Evolutionary conservation across 2,888 invertebrate species (phyloP), one percentile per base, ranked within the genome.

Genomic region (Mesorhabditis spiculigera): DNA sequence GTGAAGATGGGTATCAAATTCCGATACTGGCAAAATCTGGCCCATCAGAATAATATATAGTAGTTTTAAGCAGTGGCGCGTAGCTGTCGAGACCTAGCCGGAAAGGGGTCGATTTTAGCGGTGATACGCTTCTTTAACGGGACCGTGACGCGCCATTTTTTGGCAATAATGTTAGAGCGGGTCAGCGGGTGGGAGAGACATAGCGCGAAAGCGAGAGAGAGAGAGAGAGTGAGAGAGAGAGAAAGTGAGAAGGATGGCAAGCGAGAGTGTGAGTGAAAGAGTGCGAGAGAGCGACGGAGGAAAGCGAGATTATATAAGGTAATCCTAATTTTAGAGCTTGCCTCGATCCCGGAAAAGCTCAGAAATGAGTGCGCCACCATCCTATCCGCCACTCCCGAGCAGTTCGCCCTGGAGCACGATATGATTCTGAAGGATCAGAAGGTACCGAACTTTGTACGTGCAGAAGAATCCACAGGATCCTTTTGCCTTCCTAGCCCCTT

Each of bases 321-420:
- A 1, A 28, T 28, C 28, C 28, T 28, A 1, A 28, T 28, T n/a
- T 50, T 65, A 71, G 63, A 43, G 8, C 65, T 65, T 16, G 69
- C 68, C n/a, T 43, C 45, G 5, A 66, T 73, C 28, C 41, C 77
- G 50, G 73, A 75, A 4, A 67, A 63, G 28, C 73, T 77, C 43
- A 72, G 78, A 4, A 66, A 69, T 45, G 76, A 71, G 41, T 74
- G 72, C 45, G 69, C 73, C 4, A 66, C 72, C 5, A 71, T 81
- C 68, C 73, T 80, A 6, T 75, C 78, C 63, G 68, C 74, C 5
- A 87, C 87, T 16, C 86, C 86, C 3, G 86, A 87, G 71, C 82
- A 83, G 68, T 83, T 86, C 67, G 87, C 86, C 6, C 78, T 86
- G 67, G 83, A 86, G 64, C 87, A 88, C 77, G 88, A 88, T 76